These are phyloP conservation scores for Mustelus asterias DNA, from an alignment of 2,113 vertebrate species.

Conservation along the genomic window DNA sequence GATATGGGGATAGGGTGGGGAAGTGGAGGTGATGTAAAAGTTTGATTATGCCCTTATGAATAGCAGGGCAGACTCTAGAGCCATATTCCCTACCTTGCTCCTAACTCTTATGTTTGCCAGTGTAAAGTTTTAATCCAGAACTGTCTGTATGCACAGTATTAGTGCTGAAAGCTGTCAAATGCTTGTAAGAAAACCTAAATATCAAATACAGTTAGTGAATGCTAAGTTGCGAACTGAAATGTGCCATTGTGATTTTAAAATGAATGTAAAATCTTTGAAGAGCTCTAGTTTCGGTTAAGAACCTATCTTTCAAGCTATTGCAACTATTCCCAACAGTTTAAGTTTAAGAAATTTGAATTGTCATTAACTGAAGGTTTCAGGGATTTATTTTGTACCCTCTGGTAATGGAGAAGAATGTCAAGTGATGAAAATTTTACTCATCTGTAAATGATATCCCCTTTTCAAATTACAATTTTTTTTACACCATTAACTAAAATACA, in stretches of 20 bases:
- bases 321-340: neutral
- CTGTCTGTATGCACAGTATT: too few relatives aligned
- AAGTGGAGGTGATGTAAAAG: too few relatives aligned
- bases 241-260: neutral
- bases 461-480: neutral
- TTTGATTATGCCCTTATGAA: too few relatives aligned
- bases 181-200: neutral
- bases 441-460: neutral
- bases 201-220: neutral
- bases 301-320: neutral
- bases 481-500: too few relatives aligned
- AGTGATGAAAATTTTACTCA: neutral
- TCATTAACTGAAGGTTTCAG: neutral
- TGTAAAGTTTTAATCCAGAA: too few relatives aligned
- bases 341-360: neutral
- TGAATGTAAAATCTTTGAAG: neutral
- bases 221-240: neutral
- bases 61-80: too few relatives aligned
- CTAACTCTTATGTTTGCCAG: too few relatives aligned
- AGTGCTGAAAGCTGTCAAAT: neutral
- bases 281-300: neutral
- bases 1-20: too few relatives aligned
- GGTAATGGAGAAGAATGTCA: neutral
- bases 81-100: too few relatives aligned
- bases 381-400: neutral